Evolutionary conservation across 2,888 invertebrate species (phyloP), one percentile per base, ranked within the genome.

Genomic region (Reticulitermes lucifugus): DNA sequence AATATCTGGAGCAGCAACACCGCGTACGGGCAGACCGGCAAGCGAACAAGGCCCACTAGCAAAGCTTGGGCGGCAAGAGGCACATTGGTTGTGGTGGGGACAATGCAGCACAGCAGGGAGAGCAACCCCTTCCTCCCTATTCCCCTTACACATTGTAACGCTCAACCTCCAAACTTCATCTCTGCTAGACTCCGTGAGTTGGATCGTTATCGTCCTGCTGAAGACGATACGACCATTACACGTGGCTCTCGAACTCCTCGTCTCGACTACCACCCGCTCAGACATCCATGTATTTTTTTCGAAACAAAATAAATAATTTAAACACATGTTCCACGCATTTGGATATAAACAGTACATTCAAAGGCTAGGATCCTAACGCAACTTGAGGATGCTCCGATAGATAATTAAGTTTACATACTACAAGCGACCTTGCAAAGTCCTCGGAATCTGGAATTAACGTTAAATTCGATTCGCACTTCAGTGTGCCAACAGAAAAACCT

Each of bases 1-100:
- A 83, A 85, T 85, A 85, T 85, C 85, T 83, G 55, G 71, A 84
- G 84, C 81, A 70, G 70, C 70, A 80, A 81, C n/a, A 71, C 71
- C 22, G 43, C 25, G 77, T 22, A 65, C 60, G 29, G 41, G 14
- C 18, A 35, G 73, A 46, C 71, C 18, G 79, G 65, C 51, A n/a
- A n/a, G 73, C 83, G 43, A 25, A 46, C 77, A 21, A 21, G 80
- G 51, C 29, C 35, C 41, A 25, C 77, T 70, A 46, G 41, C 6
- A 46, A 46, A 46, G 71, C 75, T 25, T 41, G 75, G 55, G 79
- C 59, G 25, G 55, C 46, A n/a, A 71, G 80, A 73, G 70, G 77
- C 35, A 59, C 51, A 71, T 41, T 73, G 60, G 35, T 75, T 75
- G 41, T 43, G 21, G 70, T 21, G 43, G 59, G 79, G 84, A 79